Evolutionary conservation across 1,140 invertebrate species (phyloP).

Genomic region (Bombus breviceps): DNA sequence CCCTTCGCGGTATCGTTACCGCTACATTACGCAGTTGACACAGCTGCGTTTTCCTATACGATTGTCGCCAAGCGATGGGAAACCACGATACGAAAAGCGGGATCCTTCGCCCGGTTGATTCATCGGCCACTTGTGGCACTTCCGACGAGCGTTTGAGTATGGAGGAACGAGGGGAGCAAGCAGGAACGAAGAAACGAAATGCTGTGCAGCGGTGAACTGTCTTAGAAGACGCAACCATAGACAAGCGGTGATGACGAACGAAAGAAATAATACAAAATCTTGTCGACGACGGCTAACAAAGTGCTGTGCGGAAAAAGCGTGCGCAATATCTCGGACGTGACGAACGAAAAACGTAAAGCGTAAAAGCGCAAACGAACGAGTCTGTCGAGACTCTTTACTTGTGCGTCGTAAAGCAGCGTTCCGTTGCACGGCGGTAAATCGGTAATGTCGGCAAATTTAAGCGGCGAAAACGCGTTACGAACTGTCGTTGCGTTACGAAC

Average conservation of each 20-base stretch:
- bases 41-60: conserved; percentile 45
- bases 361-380: background rate
- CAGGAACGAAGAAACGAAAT: no score
- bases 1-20: conserved; percentile 26
- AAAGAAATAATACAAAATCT: background rate
- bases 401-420: background rate
- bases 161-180: no score
- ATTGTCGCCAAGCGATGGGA: background rate
- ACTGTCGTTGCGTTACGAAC: conserved; percentile 4
- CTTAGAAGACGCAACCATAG: background rate
- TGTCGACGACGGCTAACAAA: background rate
- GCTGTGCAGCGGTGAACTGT: background rate
- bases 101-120: no score
- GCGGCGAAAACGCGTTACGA: background rate
- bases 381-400: conserved; percentile 2
- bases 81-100: background rate
- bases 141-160: no score
- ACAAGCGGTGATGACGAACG: background rate
- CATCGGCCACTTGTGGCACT: no score
- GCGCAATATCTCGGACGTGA: background rate
- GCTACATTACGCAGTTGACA: conserved; percentile 51
- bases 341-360: background rate
- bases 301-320: background rate
- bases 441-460: conserved; percentile 50
- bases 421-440: conserved; percentile 40